Evolutionary conservation across 2,888 invertebrate genomes (phyloP).

Genomic region (Endotricha flammealis): DNA sequence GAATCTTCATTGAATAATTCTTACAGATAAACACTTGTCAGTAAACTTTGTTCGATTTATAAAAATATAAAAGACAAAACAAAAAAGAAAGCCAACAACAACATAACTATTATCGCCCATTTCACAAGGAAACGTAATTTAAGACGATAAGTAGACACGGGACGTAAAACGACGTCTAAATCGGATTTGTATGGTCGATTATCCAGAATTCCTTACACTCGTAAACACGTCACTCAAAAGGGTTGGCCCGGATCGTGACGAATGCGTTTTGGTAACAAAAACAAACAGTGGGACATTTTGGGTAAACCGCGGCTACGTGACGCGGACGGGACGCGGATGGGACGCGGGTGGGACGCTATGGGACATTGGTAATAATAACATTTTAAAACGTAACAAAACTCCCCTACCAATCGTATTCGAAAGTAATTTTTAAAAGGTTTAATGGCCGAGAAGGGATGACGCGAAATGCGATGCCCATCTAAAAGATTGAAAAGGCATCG

Average conservation of each 20-base stretch:
- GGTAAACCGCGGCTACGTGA: slow-evolving; percentile 9
- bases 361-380: slow-evolving; percentile 40
- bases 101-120: neutral
- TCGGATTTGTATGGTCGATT: slow-evolving; percentile 27
- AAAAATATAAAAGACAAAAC: too few species aligned
- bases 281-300: slow-evolving; percentile 44
- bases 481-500: too few species aligned
- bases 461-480: too few species aligned
- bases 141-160: slow-evolving; percentile 1
- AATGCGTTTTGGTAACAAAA: slow-evolving; percentile 49
- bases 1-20: too few species aligned
- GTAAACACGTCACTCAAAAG: slow-evolving; percentile 21
- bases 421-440: too few species aligned
- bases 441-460: too few species aligned
- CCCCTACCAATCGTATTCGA: slow-evolving; percentile 13
- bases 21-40: too few species aligned
- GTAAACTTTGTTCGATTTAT: too few species aligned
- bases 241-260: slow-evolving; percentile 36
- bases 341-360: slow-evolving; percentile 37
- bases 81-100: neutral
- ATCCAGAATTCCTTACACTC: slow-evolving; percentile 24
- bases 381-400: slow-evolving; percentile 40
- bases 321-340: slow-evolving; percentile 5
- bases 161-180: slow-evolving; percentile 18
- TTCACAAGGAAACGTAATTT: neutral